phyloP scores from a whole-genome alignment of 2,888 invertebrate genomes.

The Odontomyia ornata region DNA sequence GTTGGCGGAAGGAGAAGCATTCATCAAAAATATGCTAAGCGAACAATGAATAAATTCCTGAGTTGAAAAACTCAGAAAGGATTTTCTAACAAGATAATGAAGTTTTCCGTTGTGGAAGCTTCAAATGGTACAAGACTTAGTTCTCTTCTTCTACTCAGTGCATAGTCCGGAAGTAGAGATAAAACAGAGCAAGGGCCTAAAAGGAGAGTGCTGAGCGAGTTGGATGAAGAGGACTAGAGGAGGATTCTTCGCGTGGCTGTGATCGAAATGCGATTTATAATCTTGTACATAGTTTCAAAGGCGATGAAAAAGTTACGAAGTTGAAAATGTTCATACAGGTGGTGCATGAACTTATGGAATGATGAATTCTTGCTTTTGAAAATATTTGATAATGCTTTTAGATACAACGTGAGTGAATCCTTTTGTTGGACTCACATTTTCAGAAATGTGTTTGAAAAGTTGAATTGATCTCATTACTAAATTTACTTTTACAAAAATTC shows the following conservation, averaged over 20 bases:
- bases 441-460: too few relatives aligned
- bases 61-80: neutral
- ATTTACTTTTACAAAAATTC: too few relatives aligned
- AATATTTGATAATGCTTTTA: neutral
- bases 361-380: neutral
- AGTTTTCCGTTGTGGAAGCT: constrained; percentile 10
- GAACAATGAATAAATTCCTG: constrained; percentile 13
- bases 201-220: neutral
- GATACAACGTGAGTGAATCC: neutral
- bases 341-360: neutral
- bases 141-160: neutral
- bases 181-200: too few relatives aligned
- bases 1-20: neutral
- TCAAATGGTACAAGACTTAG: neutral
- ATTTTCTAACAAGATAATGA: constrained; percentile 38
- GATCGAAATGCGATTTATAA: constrained; percentile 19
- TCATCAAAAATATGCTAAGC: constrained; percentile 8
- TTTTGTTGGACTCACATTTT: too few relatives aligned
- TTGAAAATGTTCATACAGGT: constrained; percentile 11
- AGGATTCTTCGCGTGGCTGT: neutral
- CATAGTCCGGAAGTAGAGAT: too few relatives aligned
- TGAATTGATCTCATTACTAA: too few relatives aligned
- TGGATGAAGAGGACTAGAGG: neutral
- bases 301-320: neutral
- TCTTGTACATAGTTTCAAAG: neutral